Percentiles rank a stretch among this genome's conserved stretches.
Conservation (phyloP, 2,113 vertebrate species). For the Callopanchax toddi region DNA sequence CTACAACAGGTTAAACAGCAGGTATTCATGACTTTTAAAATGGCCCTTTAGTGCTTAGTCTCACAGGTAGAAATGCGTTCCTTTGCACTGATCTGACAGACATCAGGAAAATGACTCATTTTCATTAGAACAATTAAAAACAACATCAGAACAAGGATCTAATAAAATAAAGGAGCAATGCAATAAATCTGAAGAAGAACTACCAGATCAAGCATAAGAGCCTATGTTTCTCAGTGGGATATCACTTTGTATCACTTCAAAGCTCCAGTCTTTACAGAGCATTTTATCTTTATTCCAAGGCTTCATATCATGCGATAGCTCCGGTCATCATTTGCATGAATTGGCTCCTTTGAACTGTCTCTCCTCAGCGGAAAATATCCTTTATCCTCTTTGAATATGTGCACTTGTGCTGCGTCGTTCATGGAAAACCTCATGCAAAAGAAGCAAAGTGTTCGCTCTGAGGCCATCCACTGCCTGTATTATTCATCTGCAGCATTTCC, state of each 20-base stretch:
- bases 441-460: constrained; percentile 52
- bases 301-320: constrained; percentile 37
- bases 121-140: too few species aligned
- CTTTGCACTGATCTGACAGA: too few species aligned
- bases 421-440: constrained; percentile 53
- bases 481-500: constrained; percentile 56
- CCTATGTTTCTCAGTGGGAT: background rate
- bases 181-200: constrained; percentile 19
- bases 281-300: constrained; percentile 42
- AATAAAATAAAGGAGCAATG: constrained; percentile 10
- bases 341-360: constrained; percentile 43
- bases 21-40: too few species aligned
- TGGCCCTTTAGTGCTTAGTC: too few species aligned
- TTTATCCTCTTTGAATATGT: constrained; percentile 50
- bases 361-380: constrained; percentile 19
- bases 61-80: too few species aligned
- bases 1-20: background rate
- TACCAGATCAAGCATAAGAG: background rate
- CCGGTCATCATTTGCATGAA: constrained; percentile 58
- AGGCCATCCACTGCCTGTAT: constrained; percentile 51
- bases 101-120: too few species aligned
- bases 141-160: background rate
- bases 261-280: constrained; percentile 13
- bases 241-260: constrained; percentile 36
- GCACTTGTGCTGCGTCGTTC: constrained; percentile 12